Base-by-base conservation (phyloP, 1,140 invertebrate genomes). In the Lanistes nyassanus region DNA sequence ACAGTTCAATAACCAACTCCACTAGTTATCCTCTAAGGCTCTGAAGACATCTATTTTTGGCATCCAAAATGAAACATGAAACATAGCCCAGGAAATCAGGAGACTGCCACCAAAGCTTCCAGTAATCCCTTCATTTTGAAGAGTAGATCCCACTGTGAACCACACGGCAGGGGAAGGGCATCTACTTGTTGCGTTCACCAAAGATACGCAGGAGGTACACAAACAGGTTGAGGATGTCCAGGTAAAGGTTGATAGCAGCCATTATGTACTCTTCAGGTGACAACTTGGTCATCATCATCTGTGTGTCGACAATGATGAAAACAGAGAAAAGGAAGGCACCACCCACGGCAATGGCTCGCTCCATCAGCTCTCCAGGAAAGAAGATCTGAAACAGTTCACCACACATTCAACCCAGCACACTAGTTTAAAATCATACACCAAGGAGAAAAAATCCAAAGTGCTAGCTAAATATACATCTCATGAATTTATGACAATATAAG, bases 181-280 rank as follows among this genome's bases (percentile, higher is more conserved):
- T 13, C 42, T 16, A 47, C 13, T 62, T 78, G 78, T 72, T 84
- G 21, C 81, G 74, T 37, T 84, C 81, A 55, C 83, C 83, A 36
- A 90, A 75, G 29, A 86, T 77, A 29, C 94, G 91, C n/a, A 96
- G 89, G 79, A 96, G 94, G 88, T 95, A 92, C 3, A 96, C 83
- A 88, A 97, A 97, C 56, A 96, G 90, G 87, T 96, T 96, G 58
- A 96, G 91, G 69, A 96, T 96, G 87, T 96, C 95, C 88, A 96
- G 88, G 84, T 97, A 97, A 6, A 97, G 91, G 84, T 94, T 94
- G 79, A 96, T 94, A 19, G 95, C 94, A 2, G 93, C 94, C 47
- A 93, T 80, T 77, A 95, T 93, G 82, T 95, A 95, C 82, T 94
- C 94, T 85, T 95, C 94, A 0, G 94, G 91, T n/a, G 93, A 94